Evolutionary conservation across 2,888 invertebrate genomes (phyloP).

Genomic region (Kuschelorhynchus macadamiae): DNA sequence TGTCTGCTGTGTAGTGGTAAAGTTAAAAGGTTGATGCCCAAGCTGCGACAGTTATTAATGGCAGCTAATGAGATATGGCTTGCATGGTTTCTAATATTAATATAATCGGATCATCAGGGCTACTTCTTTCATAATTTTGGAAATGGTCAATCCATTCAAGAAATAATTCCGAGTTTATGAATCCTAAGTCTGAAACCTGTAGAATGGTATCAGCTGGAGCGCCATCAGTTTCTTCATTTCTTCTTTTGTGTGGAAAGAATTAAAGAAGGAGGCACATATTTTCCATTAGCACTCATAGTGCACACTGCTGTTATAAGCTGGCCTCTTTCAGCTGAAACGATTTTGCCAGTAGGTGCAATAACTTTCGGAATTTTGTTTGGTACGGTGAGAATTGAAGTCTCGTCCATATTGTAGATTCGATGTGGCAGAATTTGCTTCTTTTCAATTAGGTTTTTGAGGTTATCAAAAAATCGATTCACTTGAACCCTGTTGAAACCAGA

Average conservation of each 20-base stretch:
- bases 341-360: constrained; percentile 62
- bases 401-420: constrained; percentile 58
- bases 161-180: constrained; percentile 8
- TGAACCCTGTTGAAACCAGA: too few species aligned
- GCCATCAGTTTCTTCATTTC: constrained; percentile 6
- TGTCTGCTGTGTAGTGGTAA: too few species aligned
- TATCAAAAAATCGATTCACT: too few species aligned
- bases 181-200: too few species aligned
- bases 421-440: too few species aligned
- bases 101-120: too few species aligned
- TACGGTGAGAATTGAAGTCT: constrained; percentile 66
- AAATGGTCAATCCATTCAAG: not conserved
- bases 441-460: too few species aligned
- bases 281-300: constrained; percentile 61
- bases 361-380: constrained; percentile 62
- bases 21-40: too few species aligned
- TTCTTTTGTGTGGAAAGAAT: constrained; percentile 59
- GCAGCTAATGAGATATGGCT: too few species aligned
- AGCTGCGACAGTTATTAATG: too few species aligned
- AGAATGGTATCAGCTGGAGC: constrained; percentile 14
- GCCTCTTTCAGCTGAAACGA: constrained; percentile 65
- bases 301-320: constrained; percentile 61
- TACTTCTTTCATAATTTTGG: not conserved
- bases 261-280: constrained; percentile 62
- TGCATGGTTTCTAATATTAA: too few species aligned